Evolutionary conservation across 2,113 vertebrate genomes (phyloP), one percentile per base, ranked within the genome.

Genomic region (Pica pica): DNA sequence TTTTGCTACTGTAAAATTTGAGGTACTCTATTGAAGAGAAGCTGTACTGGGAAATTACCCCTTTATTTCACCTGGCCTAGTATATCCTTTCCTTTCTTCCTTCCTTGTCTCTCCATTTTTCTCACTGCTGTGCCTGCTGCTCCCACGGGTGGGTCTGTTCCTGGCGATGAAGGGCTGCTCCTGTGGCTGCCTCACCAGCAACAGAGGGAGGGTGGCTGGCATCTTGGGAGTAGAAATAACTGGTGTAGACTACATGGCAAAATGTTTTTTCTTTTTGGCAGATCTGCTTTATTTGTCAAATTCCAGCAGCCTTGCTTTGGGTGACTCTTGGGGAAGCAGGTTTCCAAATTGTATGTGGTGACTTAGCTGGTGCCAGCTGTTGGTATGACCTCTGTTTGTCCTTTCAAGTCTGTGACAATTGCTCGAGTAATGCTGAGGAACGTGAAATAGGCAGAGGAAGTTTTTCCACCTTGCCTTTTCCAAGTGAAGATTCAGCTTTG

Each of bases 221-320:
- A 12, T 37, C n/a, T 52, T 84, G 53, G 60, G n/a, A 27, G 31
- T 3, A 9, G 49, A 64, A 52, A 21, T 46, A 88, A 59, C 16
- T 53, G 50, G 13, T 52, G 17, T 35, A 47, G n/a, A 16, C 26
- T 55, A 8, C 10, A 1, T 28, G 42, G 56, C 46, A 74, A 41
- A 33, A n/a, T 39, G 31, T 1, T 28, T 73, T 86, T 89, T 80
- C 19, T 18, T 67, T 50, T 33, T 77, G 46, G 37, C 7, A 84
- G 4, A 30, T 50, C 24, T 73, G n/a, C 50, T 76, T 79, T n/a
- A 16, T 28, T 53, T 65, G 39, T 59, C 17, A n/a, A 47, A 60
- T 87, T 63, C 26, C 44, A 30, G 19, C 21, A 87, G 47, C 37
- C 0, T 0, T 63, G 30, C 26, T 65, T 89, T 0, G 0, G 20